A percentile compares a stretch with the other conserved stretches of the same genome.
These are phyloP conservation scores for Caenorhabditis angaria DNA, from an alignment of 2,888 invertebrate species.

Conservation along the genomic window DNA sequence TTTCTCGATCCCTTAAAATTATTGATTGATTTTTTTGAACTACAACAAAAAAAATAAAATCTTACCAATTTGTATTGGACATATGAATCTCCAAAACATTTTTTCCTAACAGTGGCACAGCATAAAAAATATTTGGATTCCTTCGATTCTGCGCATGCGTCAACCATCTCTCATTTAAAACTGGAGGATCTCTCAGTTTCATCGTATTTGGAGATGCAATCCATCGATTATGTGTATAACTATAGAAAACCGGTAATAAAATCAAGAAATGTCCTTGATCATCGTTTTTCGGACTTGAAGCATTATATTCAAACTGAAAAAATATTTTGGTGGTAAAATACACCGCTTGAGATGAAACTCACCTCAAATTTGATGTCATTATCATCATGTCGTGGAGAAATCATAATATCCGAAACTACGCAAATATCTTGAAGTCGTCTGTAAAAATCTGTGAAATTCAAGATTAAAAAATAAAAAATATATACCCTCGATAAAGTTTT, in stretches of 20 bases:
- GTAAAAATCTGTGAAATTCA: neutral
- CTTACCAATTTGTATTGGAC: constrained; percentile 7
- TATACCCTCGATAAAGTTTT: constrained; percentile 1
- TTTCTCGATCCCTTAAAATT: neutral
- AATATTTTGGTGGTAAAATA: too few species aligned
- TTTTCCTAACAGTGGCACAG: neutral
- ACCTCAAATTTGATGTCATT: neutral
- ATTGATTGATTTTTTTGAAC: neutral
- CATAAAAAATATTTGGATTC: constrained; percentile 6
- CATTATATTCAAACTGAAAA: constrained; percentile 7
- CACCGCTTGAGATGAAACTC: too few species aligned
- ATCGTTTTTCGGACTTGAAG: neutral
- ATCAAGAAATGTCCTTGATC: constrained; percentile 1
- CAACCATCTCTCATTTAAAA: neutral
- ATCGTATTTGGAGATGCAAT: neutral
- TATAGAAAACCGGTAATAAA: neutral
- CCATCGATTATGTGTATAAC: neutral
- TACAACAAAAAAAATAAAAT: neutral
- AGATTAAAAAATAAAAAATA: neutral
- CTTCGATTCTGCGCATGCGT: neutral
- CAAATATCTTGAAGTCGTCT: neutral
- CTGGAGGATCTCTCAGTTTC: neutral
- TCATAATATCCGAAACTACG: neutral
- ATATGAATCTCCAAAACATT: neutral
- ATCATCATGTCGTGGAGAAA: constrained; percentile 2